Percentiles rank a stretch among this genome's conserved stretches.
Evolutionary conservation across 2,797 vertebrate genomes (phyloP).

Genomic region (Liparis tanakae): DNA sequence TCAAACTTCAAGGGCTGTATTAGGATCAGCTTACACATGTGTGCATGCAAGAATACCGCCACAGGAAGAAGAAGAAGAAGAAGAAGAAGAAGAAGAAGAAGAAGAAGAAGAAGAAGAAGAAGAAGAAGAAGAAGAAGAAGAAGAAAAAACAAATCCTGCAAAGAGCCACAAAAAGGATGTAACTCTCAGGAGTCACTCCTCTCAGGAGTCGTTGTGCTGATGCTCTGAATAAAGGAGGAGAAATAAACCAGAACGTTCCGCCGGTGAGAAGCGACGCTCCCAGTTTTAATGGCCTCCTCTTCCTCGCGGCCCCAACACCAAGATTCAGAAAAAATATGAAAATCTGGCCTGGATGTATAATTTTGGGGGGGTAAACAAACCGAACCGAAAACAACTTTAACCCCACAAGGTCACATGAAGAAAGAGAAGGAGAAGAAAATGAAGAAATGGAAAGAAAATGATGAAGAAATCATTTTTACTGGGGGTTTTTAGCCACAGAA

Average conservation of each 20-base stretch:
- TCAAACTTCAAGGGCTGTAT: constrained; percentile 83
- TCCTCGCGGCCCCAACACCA: not conserved
- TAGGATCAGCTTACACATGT: constrained; percentile 79
- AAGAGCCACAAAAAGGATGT: not conserved
- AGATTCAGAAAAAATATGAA: not conserved
- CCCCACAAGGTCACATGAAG: not conserved
- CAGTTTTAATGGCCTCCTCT: not conserved
- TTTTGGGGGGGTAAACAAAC: too few relatives aligned
- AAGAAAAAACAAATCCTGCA: too few relatives aligned
- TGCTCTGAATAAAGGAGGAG: too few relatives aligned
- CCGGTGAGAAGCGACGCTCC: not conserved
- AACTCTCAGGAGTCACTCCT: not conserved
- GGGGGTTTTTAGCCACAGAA: too few relatives aligned
- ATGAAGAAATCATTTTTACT: too few relatives aligned
- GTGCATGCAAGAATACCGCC: constrained; percentile 68
- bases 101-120: too few relatives aligned
- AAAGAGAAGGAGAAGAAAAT: not conserved
- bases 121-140: too few relatives aligned
- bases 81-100: too few relatives aligned
- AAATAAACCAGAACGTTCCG: not conserved
- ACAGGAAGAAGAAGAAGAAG: not conserved
- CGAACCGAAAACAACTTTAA: not conserved
- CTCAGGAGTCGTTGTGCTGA: too few relatives aligned
- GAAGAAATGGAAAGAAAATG: not conserved
- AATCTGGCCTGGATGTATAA: not conserved